Evolutionary conservation across 2,888 invertebrate species (phyloP).

Genomic region (Nemurella pictetii): DNA sequence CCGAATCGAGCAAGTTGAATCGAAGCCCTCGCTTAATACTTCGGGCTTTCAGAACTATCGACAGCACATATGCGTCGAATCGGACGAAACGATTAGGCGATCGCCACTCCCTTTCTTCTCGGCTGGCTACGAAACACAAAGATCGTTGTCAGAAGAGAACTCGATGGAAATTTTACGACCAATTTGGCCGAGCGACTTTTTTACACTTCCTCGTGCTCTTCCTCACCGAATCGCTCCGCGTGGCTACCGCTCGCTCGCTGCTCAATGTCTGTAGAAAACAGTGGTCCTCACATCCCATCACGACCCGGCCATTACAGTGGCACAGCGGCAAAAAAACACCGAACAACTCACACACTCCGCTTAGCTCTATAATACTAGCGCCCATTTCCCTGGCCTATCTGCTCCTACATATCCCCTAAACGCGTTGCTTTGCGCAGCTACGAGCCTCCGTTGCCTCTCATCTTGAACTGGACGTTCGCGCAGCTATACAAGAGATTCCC

Average conservation of each 20-base stretch:
- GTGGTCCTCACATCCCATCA: not conserved
- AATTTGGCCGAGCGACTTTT: not conserved
- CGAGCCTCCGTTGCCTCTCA: no score
- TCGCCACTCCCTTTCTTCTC: not conserved
- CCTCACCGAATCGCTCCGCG: not conserved
- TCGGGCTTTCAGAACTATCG: not conserved
- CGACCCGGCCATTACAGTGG: not conserved
- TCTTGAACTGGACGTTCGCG: no score
- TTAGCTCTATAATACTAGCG: no score
- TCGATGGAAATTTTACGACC: not conserved
- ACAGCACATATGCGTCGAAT: not conserved
- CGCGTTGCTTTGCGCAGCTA: no score
- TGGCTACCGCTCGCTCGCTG: not conserved
- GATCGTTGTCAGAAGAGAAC: not conserved
- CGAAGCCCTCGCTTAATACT: not conserved
- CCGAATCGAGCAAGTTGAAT: not conserved
- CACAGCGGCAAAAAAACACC: not conserved
- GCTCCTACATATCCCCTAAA: no score
- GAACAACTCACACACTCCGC: not conserved
- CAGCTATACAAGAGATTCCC: no score
- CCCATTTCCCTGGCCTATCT: no score
- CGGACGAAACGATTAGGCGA: not conserved
- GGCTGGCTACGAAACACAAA: not conserved
- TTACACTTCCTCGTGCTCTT: not conserved
- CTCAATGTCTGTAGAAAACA: not conserved